A percentile compares a stretch with the other conserved stretches of the same genome.
Conservation (phyloP, 2,888 invertebrate genomes). For the Dolomedes plantarius region DNA sequence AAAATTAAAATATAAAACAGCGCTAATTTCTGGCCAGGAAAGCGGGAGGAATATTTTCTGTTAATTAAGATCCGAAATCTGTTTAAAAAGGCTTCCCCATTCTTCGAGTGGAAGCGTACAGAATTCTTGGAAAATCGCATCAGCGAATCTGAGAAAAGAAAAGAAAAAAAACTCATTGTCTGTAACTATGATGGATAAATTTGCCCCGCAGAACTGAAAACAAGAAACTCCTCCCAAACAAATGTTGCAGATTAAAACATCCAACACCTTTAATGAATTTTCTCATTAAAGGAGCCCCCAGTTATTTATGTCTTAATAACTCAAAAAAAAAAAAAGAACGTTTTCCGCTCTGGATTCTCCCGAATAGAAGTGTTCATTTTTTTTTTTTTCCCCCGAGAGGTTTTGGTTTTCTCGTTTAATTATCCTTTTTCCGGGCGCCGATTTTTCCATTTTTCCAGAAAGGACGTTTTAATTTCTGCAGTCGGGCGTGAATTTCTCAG, state of each 20-base stretch:
- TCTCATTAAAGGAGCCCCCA: constrained; percentile 28
- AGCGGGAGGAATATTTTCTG: too few relatives aligned
- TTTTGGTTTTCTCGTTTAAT: constrained; percentile 24
- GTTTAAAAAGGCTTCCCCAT: too few relatives aligned
- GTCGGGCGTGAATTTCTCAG: not conserved
- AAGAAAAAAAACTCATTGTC: too few relatives aligned
- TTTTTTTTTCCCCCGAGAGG: not conserved
- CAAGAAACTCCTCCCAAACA: too few relatives aligned
- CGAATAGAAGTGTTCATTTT: not conserved
- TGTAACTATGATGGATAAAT: too few relatives aligned
- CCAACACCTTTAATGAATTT: constrained; percentile 52
- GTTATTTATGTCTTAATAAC: constrained; percentile 55
- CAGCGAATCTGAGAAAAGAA: too few relatives aligned
- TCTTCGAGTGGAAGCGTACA: too few relatives aligned
- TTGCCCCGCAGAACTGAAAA: too few relatives aligned
- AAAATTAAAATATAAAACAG: too few relatives aligned
- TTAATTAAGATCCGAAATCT: too few relatives aligned
- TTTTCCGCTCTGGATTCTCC: constrained; percentile 1
- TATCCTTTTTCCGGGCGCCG: constrained; percentile 18
- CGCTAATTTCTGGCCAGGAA: too few relatives aligned
- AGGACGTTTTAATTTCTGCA: constrained; percentile 1
- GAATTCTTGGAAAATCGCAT: too few relatives aligned
- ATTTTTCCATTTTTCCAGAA: constrained; percentile 35
- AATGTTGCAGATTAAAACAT: constrained; percentile 25
- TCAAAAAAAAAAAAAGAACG: constrained; percentile 34